Percentiles rank a stretch among this genome's conserved stretches.
phyloP scores from a whole-genome alignment of 2,113 vertebrate species.

The Hyperoodon ampullatus region DNA sequence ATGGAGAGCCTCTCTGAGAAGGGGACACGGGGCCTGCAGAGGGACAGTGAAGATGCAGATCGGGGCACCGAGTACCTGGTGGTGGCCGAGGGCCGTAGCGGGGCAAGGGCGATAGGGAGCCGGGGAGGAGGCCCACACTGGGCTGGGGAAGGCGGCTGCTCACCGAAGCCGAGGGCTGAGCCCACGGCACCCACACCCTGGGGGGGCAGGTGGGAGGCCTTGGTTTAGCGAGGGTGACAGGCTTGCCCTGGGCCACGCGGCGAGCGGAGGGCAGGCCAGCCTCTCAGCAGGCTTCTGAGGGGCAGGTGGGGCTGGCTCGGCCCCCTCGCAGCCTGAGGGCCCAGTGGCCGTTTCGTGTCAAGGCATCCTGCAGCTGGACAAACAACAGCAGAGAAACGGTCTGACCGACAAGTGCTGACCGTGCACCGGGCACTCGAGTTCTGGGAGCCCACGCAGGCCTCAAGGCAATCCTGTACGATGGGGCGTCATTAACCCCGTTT shows the following conservation, averaged over 20 bases:
- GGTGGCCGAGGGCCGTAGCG: neutral
- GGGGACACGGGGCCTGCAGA: no score
- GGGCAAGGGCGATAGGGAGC: neutral
- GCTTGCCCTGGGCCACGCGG: neutral
- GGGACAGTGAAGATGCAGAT: no score
- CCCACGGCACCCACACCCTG: neutral
- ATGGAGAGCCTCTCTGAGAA: neutral
- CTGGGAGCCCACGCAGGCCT: no score
- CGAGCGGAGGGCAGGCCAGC: neutral
- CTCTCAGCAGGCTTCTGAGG: neutral
- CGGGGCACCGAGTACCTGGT: accelerated
- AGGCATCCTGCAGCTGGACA: neutral
- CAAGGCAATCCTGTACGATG: no score
- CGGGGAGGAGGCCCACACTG: neutral
- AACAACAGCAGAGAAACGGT: neutral
- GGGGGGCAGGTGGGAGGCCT: neutral
- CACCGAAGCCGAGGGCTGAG: neutral
- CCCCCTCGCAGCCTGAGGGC: no score
- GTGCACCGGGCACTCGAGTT: neutral
- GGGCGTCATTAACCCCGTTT: neutral
- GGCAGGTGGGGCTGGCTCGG: neutral
- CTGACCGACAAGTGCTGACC: neutral
- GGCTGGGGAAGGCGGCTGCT: no score
- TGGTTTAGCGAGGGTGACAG: neutral
- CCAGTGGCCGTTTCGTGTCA: neutral